Percentiles rank a stretch among this genome's conserved stretches.
phyloP scores from a whole-genome alignment of 2,113 vertebrate genomes.

The Miniopterus natalensis region DNA sequence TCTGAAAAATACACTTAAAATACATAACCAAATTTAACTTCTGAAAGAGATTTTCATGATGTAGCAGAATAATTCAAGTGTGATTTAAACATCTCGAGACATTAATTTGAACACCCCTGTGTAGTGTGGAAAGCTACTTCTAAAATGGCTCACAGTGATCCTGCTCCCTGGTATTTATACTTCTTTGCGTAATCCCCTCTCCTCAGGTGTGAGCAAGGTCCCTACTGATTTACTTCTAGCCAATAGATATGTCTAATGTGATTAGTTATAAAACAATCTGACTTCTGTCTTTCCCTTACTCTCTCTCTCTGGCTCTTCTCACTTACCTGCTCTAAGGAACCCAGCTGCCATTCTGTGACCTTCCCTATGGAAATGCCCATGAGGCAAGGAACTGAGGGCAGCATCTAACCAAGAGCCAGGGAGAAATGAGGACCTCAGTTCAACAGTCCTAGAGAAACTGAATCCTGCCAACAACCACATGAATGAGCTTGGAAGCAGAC shows the following conservation, averaged over 20 bases:
- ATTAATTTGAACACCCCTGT: background rate
- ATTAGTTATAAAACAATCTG: background rate
- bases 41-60: background rate
- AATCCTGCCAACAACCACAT: background rate
- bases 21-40: background rate
- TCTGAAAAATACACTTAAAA: slow-evolving; percentile 19
- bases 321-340: background rate
- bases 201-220: background rate
- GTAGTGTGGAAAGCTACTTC: background rate
- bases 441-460: background rate
- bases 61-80: background rate
- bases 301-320: background rate
- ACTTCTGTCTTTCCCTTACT: background rate
- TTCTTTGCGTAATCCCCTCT: background rate
- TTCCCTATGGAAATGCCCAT: background rate
- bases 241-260: background rate
- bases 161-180: background rate
- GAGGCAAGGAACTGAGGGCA: background rate
- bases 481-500: background rate
- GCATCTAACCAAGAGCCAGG: background rate
- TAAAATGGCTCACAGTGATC: background rate
- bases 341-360: background rate
- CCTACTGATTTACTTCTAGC: background rate
- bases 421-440: background rate
- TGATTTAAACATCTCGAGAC: background rate